A percentile compares a stretch with the other conserved stretches of the same genome.
Evolutionary conservation across 2,797 vertebrate species (phyloP).

Genomic region (Artibeus jamaicensis): DNA sequence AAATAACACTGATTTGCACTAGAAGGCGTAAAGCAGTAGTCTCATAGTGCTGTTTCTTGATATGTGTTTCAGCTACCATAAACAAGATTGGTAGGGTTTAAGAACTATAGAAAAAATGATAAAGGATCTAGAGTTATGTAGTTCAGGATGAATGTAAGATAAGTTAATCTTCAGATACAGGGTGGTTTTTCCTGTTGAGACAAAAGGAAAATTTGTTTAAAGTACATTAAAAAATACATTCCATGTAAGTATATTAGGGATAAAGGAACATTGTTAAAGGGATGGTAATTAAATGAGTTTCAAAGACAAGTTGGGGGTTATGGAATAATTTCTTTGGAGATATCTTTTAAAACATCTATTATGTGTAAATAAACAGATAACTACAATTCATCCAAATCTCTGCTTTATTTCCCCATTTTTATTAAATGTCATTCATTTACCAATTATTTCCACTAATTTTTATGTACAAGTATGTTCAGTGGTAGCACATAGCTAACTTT

Average conservation of each 20-base stretch:
- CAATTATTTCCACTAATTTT: constrained; percentile 23
- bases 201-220: constrained; percentile 23
- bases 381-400: constrained; percentile 7
- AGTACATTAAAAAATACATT: background rate
- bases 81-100: constrained; percentile 43
- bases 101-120: background rate
- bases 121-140: constrained; percentile 19
- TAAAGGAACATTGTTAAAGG: background rate
- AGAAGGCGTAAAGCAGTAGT: background rate
- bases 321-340: constrained; percentile 1
- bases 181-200: background rate
- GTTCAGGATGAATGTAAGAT: constrained; percentile 15
- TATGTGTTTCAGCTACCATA: background rate
- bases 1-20: background rate
- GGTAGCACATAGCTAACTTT: constrained; percentile 1
- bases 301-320: background rate
- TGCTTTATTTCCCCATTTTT: constrained; percentile 24
- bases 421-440: constrained; percentile 1
- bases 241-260: background rate
- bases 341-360: constrained; percentile 31
- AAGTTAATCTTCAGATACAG: background rate
- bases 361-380: background rate
- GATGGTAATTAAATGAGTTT: background rate
- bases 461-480: background rate
- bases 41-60: background rate